Conservation (phyloP, 2,888 invertebrate species). For the Cloeon dipterum region DNA sequence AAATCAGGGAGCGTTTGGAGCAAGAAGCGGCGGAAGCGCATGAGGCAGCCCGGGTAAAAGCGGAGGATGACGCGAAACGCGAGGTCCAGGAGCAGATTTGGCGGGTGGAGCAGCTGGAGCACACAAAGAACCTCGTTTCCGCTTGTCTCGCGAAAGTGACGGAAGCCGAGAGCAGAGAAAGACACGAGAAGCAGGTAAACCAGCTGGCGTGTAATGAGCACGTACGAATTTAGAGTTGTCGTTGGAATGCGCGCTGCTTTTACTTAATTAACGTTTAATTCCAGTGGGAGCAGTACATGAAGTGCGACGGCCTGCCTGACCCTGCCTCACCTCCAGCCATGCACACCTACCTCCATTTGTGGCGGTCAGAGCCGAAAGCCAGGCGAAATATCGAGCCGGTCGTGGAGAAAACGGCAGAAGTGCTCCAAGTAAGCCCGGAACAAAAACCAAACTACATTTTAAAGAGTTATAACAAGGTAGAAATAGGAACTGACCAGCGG, state of each 20-base stretch:
- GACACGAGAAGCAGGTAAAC: constrained; percentile 14
- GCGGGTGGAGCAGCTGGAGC: constrained; percentile 13
- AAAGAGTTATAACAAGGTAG: too few relatives aligned
- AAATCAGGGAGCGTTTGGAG: constrained; percentile 12
- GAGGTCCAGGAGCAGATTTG: constrained; percentile 12
- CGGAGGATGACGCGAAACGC: constrained; percentile 8
- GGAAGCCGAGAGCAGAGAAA: constrained; percentile 10
- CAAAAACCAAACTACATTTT: too few relatives aligned
- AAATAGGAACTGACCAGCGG: too few relatives aligned
- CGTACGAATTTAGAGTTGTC: too few relatives aligned
- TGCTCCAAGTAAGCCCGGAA: constrained; percentile 25
- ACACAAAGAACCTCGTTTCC: constrained; percentile 10
- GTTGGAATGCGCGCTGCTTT: too few relatives aligned
- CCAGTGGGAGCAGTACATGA: constrained; percentile 33
- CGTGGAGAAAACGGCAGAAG: constrained; percentile 23
- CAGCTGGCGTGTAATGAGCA: constrained; percentile 1
- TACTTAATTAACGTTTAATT: too few relatives aligned
- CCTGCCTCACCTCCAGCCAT: constrained; percentile 28
- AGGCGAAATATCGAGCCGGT: constrained; percentile 16
- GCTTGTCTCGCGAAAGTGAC: constrained; percentile 10
- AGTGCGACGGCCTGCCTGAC: constrained; percentile 34
- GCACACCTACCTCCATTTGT: constrained; percentile 31
- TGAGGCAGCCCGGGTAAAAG: constrained; percentile 11
- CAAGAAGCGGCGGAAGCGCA: constrained; percentile 15
- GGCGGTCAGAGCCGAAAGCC: constrained; percentile 18